Evolutionary conservation across 2,888 invertebrate species (phyloP).

Genomic region (Octodonta nipae): DNA sequence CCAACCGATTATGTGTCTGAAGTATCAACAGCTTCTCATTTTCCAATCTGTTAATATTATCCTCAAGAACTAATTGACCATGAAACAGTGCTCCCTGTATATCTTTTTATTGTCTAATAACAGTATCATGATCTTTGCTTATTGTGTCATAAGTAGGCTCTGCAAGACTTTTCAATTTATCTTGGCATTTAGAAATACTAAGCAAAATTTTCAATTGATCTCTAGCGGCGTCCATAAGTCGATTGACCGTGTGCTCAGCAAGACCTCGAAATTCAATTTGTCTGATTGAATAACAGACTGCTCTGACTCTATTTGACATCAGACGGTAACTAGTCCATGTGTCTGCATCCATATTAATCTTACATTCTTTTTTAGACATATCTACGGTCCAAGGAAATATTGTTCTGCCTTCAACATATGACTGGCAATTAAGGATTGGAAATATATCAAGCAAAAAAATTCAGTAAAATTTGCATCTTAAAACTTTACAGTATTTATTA

Average conservation of each 20-base stretch:
- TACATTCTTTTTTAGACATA: conserved; percentile 52
- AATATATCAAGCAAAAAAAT: no score
- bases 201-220: conserved; percentile 27
- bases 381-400: conserved; percentile 45
- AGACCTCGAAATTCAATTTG: conserved; percentile 51
- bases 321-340: conserved; percentile 59
- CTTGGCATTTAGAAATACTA: conserved; percentile 27
- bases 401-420: conserved; percentile 45
- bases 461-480: no score
- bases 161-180: conserved; percentile 25
- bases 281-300: conserved; percentile 51
- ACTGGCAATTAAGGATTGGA: conserved; percentile 58
- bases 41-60: conserved; percentile 43
- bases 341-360: conserved; percentile 48
- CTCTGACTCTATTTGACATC: conserved; percentile 51
- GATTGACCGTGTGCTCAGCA: conserved; percentile 51
- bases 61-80: conserved; percentile 39
- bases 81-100: conserved; percentile 37
- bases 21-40: conserved; percentile 47
- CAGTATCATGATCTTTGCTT: conserved; percentile 17
- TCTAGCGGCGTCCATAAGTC: conserved; percentile 40
- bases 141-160: conserved; percentile 26
- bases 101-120: conserved; percentile 38
- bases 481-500: no score
- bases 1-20: conserved; percentile 42